Evolutionary conservation across 2,888 invertebrate species (phyloP), one percentile per base, ranked within the genome.

Genomic region (Druceiella hillmani): DNA sequence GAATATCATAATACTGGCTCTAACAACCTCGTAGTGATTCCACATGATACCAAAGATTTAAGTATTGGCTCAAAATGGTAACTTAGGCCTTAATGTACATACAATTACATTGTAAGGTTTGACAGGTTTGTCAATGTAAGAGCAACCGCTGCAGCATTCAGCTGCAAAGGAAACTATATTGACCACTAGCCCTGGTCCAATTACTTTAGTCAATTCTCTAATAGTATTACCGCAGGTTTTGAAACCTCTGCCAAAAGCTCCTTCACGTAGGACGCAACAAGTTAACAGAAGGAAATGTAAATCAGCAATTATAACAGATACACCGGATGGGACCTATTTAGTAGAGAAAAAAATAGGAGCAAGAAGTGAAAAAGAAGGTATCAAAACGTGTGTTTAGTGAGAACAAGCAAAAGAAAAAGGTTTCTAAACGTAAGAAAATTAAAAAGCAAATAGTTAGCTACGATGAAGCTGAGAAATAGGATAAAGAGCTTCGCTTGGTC

Each of bases 221-320:
- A 36, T 38, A 12, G 20, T 38, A 25, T 38, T 28, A 12, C 38
- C 34, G 10, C 33, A 38, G 26, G 34, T 36, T 24, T 36, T 38
- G 26, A 38, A 38, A 38, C 38, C 38, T 10, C 26, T 38, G 36
- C 38, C 38, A 36, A 38, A 38, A 38, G 38, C 38, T 37, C 38
- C 26, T 15, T 24, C 26, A 17, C 28, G 34, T 12, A 29, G 36
- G 26, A 24, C 33, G 15, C 37, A 30, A 27, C 44, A 31, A 42
- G 39, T 35, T 29, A 30, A 42, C 30, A 42, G 22, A 44, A 38
- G 38, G 31, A 41, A 41, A 38, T 40, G 40, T 36, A 40, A 45
- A 37, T 45, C 43, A 33, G 40, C 43, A 33, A 44, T 44, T 32
- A 30, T 44, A 33, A 44, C 43, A 25, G 44, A 44, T 36, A 43